Evolutionary conservation across 2,113 vertebrate genomes (phyloP).

Genomic region (Paracanthobrama guichenoti): DNA sequence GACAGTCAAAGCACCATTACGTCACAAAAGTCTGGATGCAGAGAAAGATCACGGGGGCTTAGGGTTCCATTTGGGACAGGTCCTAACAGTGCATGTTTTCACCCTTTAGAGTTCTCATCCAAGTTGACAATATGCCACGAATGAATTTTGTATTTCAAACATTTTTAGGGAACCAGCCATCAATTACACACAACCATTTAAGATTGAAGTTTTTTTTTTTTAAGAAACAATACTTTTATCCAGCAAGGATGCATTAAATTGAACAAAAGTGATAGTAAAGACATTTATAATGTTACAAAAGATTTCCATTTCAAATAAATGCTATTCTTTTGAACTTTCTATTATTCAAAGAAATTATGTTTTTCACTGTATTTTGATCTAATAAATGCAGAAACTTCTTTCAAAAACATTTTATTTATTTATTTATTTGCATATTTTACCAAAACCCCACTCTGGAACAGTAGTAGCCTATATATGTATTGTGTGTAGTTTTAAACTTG

Average conservation of each 20-base stretch:
- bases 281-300: too few species aligned
- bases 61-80: too few species aligned
- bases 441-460: neutral
- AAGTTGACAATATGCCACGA: neutral
- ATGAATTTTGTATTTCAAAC: neutral
- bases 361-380: neutral
- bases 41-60: too few species aligned
- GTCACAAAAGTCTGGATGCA: too few species aligned
- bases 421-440: neutral
- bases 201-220: neutral
- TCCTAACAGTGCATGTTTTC: too few species aligned
- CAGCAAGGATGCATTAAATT: neutral
- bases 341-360: neutral
- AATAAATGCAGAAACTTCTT: neutral
- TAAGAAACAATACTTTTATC: neutral
- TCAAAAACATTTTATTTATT: neutral
- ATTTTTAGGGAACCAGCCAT: too few species aligned
- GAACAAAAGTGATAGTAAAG: neutral
- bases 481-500: neutral
- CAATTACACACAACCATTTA: too few species aligned
- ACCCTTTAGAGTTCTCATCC: neutral
- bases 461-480: neutral
- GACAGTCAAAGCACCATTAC: too few species aligned
- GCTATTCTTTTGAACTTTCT: neutral
- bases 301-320: neutral